Evolutionary conservation across 2,888 invertebrate genomes (phyloP).

Genomic region (Mellilla xanthometata): DNA sequence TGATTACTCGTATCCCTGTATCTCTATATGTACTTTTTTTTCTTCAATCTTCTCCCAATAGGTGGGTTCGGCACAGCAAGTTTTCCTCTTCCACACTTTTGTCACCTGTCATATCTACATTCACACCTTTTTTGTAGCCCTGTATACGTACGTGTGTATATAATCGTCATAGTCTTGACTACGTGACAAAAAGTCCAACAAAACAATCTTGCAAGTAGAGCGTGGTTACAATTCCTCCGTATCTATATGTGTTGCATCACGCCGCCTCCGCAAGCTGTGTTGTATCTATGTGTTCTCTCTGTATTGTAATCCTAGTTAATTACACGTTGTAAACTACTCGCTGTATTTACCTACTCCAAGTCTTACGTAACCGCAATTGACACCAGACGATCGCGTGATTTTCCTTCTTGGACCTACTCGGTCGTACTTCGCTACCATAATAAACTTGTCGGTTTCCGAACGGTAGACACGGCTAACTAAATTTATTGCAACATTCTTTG

Average conservation of each 20-base stretch:
- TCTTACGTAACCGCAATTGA: conserved; percentile 28
- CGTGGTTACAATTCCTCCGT: background rate
- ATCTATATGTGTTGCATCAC: conserved; percentile 13
- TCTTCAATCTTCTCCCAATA: too few species aligned
- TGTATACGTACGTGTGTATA: too few species aligned
- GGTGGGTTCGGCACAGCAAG: too few species aligned
- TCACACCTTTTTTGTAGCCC: too few species aligned
- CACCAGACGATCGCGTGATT: conserved; percentile 31
- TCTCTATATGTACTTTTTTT: too few species aligned
- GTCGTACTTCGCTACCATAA: too few species aligned
- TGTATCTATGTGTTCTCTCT: background rate
- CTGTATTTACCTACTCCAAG: conserved; percentile 10
- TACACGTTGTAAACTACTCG: conserved; percentile 13
- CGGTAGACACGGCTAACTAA: too few species aligned
- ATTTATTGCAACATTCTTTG: too few species aligned
- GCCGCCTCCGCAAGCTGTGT: background rate
- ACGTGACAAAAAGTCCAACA: conserved; percentile 5
- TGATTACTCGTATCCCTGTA: too few species aligned
- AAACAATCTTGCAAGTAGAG: conserved; percentile 1
- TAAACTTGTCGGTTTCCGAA: too few species aligned
- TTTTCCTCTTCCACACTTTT: too few species aligned
- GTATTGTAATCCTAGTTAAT: conserved; percentile 13
- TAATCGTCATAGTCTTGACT: background rate
- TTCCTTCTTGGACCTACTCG: conserved; percentile 19
- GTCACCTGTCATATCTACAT: too few species aligned